Evolutionary conservation across 2,888 invertebrate species (phyloP), one percentile per base, ranked within the genome.

Genomic region (Agapostemon virescens): DNA sequence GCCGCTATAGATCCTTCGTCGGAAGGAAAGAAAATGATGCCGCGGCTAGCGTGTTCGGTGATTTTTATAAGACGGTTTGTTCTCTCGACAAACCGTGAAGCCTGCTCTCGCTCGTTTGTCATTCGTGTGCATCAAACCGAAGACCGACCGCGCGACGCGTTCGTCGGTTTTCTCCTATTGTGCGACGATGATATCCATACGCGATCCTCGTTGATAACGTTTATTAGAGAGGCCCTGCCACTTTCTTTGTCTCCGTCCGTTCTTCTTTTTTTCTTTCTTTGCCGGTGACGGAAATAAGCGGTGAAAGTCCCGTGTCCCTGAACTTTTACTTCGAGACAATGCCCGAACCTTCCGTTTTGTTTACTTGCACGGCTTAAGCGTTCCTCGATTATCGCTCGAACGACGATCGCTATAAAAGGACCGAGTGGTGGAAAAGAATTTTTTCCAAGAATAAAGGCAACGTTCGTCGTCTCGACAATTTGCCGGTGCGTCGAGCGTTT

Each of bases 221-320:
- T 78, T 67, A 88, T 89, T 89, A 88, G 74, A 58, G 61, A 52
- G 17, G 55, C 33, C 52, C 33, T 30, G 30, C 68, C 38, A 73
- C 70, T 63, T 63, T 36, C 67, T 64, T 42, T n/a, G n/a, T n/a
- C n/a, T n/a, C n/a, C n/a, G n/a, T n/a, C n/a, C n/a, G n/a, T n/a
- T n/a, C n/a, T n/a, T 36, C 88, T 87, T 89, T 86, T 84, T 78
- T 84, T 86, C 84, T 78, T 84, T 71, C 78, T 74, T 63, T 68
- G 69, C 58, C 74, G 84, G 85, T 88, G 89, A 89, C 88, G 89
- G 89, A 89, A 90, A 90, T 89, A 91, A 90, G 79, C 79, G 89
- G 91, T 88, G 91, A 91, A 91, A 91, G 89, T 72, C 72, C 71
- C 64, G 71, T 70, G 64, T 69, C 73, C 70, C 42, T 36, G 58